Evolutionary conservation across 2,113 vertebrate genomes (phyloP).

Genomic region (Morone chrysops): DNA sequence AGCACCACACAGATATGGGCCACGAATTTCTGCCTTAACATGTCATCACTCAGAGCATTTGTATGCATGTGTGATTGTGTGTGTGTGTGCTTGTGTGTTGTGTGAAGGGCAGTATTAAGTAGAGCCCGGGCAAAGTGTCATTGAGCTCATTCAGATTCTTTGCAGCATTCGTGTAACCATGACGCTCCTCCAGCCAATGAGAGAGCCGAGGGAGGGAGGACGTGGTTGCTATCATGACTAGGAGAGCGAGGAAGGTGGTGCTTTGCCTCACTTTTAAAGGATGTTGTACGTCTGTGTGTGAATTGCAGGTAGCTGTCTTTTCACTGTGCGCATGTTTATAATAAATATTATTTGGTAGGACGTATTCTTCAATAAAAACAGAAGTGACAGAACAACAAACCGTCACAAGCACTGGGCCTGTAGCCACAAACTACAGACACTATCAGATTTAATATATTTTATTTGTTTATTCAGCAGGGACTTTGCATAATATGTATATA

Average conservation of each 20-base stretch:
- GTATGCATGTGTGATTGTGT: slow-evolving; percentile 30
- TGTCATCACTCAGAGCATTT: slow-evolving; percentile 59
- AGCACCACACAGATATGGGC: slow-evolving; percentile 37
- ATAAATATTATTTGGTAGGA: slow-evolving; percentile 19
- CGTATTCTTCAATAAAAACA: slow-evolving; percentile 20
- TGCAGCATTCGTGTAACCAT: slow-evolving; percentile 76
- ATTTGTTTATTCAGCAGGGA: slow-evolving; percentile 43
- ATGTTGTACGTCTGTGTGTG: slow-evolving; percentile 36
- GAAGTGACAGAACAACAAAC: slow-evolving; percentile 1
- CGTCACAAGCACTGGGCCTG: not conserved
- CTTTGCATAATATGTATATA: slow-evolving; percentile 23
- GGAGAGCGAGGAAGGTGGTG: slow-evolving; percentile 59
- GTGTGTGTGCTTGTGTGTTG: slow-evolving; percentile 36
- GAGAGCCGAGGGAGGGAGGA: slow-evolving; percentile 66
- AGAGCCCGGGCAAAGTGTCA: slow-evolving; percentile 68
- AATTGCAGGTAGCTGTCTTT: not conserved
- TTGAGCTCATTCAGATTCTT: slow-evolving; percentile 83
- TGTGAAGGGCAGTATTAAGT: slow-evolving; percentile 76
- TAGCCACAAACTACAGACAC: not conserved
- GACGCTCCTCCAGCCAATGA: slow-evolving; percentile 73
- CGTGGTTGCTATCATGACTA: slow-evolving; percentile 75
- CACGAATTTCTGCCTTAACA: slow-evolving; percentile 55
- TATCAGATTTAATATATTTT: slow-evolving; percentile 40
- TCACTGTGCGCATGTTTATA: not conserved
- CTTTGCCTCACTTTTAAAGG: slow-evolving; percentile 50